These are phyloP conservation scores for Cheilinus undulatus DNA, from an alignment of 2,113 vertebrate genomes.

Conservation along the genomic window DNA sequence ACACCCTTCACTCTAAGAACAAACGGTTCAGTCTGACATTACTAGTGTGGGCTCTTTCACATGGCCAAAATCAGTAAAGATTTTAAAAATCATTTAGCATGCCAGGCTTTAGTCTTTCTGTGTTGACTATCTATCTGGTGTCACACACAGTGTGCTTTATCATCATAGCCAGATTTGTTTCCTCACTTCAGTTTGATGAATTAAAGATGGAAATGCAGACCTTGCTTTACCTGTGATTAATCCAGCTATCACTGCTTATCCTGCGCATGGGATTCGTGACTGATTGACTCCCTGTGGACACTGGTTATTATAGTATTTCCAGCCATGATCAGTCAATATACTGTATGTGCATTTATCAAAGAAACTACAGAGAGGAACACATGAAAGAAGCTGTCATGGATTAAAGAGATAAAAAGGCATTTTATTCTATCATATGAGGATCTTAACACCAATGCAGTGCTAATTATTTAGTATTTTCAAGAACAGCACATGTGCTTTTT, in stretches of 20 bases:
- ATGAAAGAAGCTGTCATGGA: background rate
- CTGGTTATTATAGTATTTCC: slow-evolving; percentile 41
- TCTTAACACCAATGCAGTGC: slow-evolving; percentile 3
- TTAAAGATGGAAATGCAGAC: slow-evolving; percentile 36
- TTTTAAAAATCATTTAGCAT: too few species aligned
- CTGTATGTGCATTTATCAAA: slow-evolving; percentile 20
- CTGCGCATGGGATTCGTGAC: slow-evolving; percentile 31
- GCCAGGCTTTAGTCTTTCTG: too few species aligned
- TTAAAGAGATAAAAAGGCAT: background rate
- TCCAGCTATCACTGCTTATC: slow-evolving; percentile 25
- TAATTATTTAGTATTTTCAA: slow-evolving; percentile 16
- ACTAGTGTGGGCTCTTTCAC: too few species aligned
- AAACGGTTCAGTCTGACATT: too few species aligned
- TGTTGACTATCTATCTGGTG: slow-evolving; percentile 36
- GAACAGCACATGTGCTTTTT: background rate
- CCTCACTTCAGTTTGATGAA: slow-evolving; percentile 54
- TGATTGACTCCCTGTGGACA: slow-evolving; percentile 47
- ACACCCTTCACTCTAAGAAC: too few species aligned
- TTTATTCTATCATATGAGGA: background rate
- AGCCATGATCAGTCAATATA: slow-evolving; percentile 38
- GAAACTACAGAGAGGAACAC: slow-evolving; percentile 10
- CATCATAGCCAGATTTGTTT: slow-evolving; percentile 48
- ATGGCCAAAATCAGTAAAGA: too few species aligned
- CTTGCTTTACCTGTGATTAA: slow-evolving; percentile 62
- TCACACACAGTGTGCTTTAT: slow-evolving; percentile 53